Conservation (phyloP, 2,113 vertebrate species). For the Hyaena hyaena region DNA sequence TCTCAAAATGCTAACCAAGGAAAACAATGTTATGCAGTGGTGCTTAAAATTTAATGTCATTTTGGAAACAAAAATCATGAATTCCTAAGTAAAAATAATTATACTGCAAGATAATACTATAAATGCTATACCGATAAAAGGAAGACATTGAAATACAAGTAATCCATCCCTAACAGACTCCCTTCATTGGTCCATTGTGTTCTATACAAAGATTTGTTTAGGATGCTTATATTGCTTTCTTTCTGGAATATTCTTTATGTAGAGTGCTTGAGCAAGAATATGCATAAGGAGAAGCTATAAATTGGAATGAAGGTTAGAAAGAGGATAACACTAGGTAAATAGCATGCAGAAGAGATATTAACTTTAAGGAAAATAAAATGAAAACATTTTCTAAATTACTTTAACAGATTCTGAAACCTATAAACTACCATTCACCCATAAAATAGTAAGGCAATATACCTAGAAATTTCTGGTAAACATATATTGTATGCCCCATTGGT, state of each 20-base stretch:
- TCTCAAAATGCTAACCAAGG: constrained; percentile 62
- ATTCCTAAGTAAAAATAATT: constrained; percentile 54
- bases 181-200: background rate
- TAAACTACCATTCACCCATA: constrained; percentile 52
- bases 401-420: constrained; percentile 46
- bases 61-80: constrained; percentile 74
- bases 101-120: background rate
- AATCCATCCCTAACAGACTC: background rate
- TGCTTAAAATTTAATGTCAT: constrained; percentile 82
- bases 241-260: background rate
- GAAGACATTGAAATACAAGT: constrained; percentile 43
- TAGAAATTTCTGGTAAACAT: constrained; percentile 52
- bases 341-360: constrained; percentile 39
- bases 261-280: constrained; percentile 32
- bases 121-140: constrained; percentile 32
- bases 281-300: constrained; percentile 45
- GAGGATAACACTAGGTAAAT: constrained; percentile 42
- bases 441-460: constrained; percentile 43
- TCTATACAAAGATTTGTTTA: background rate
- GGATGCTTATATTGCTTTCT: background rate
- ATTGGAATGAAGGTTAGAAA: constrained; percentile 42
- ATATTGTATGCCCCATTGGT: constrained; percentile 42
- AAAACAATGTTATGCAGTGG: constrained; percentile 64
- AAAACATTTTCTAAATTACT: constrained; percentile 64
- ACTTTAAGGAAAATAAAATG: constrained; percentile 49